Base-by-base conservation (phyloP, 2,113 vertebrate genomes). In the Etheostoma spectabile region DNA sequence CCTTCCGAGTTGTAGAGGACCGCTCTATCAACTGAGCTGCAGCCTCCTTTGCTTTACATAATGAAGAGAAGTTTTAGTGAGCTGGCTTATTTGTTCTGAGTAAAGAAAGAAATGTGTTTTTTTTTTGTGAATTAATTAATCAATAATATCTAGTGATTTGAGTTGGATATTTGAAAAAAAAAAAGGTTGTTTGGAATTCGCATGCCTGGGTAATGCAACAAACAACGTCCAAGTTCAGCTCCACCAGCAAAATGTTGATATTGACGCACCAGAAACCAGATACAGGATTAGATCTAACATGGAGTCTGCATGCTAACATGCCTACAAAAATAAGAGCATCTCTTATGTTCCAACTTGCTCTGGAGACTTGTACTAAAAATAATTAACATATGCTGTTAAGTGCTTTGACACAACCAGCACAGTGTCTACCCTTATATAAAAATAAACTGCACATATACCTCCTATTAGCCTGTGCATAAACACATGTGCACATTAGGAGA, bases 401-500 rank as follows among this genome's bases (percentile, higher is more conserved):
- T 84, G 67, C 48, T 76, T 76, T 77, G 67, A 86, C 65, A 76
- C 42, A 80, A 74, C 11, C 68, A 77, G 53, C 68, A 48, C 72
- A 74, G 48, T 22, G 18, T 42, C 56, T 51, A 10, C 38, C 48
- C 45, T 67, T 76, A 33, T 38, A 71, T 42, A 77, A 66, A 76
- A 79, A 66, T 49, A 66, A 71, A 76, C 46, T 19, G 57, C 66
- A 82, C 55, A 76, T 52, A 74, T n/a, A 69, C 53, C 73, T 71
- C 64, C 70, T 60, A 83, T 83, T 78, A 83, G 66, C 72, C 63
- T 49, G 77, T 45, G 49, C 76, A 73, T 77, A 80, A 85, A 83
- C 78, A 81, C 69, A 77, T 68, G 60, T 79, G 76, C 83, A 83
- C 79, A 84, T 90, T 79, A 90, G 68, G 60, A 69, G 67, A 81